Conservation (phyloP, 2,888 invertebrate genomes). For the Bursaphelenchus okinawaensis region DNA sequence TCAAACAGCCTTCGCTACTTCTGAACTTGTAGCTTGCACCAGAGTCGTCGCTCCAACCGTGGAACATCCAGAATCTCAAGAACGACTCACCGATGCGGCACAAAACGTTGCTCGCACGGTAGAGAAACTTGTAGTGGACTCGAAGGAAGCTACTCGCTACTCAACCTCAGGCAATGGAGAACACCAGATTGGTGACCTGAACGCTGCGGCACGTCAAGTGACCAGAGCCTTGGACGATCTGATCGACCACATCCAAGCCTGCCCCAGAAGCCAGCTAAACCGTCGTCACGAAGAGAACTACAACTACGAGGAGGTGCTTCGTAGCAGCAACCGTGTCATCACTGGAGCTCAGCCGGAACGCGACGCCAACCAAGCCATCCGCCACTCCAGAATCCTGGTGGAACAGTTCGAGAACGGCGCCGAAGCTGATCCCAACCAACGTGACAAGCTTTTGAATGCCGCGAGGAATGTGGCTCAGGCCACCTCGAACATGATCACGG, state of each 20-base stretch:
- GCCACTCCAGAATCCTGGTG: constrained; percentile 50
- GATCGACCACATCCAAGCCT: constrained; percentile 77
- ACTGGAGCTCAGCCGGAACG: constrained; percentile 26
- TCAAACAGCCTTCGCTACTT: constrained; percentile 90
- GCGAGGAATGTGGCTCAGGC: constrained; percentile 90
- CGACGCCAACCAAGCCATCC: constrained; percentile 36
- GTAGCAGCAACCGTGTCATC: constrained; percentile 73
- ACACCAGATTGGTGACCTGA: constrained; percentile 67
- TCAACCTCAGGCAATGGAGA: constrained; percentile 23
- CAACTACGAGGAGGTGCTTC: constrained; percentile 37
- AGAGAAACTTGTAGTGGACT: constrained; percentile 73
- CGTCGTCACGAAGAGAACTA: constrained; percentile 33
- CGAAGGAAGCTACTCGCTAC: constrained; percentile 46
- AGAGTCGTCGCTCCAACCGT: constrained; percentile 65
- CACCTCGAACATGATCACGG: constrained; percentile 88
- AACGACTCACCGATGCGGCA: constrained; percentile 80
- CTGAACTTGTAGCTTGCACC: constrained; percentile 72
- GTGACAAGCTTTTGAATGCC: constrained; percentile 81
- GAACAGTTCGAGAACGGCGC: constrained; percentile 76
- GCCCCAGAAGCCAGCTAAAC: constrained; percentile 54
- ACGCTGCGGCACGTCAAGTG: constrained; percentile 69
- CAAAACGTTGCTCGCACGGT: constrained; percentile 86
- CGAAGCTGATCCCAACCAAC: constrained; percentile 71
- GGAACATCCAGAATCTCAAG: constrained; percentile 67
- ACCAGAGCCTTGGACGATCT: constrained; percentile 81